Evolutionary conservation across 2,888 invertebrate genomes (phyloP), one percentile per base, ranked within the genome.

Genomic region (Torymus auratus): DNA sequence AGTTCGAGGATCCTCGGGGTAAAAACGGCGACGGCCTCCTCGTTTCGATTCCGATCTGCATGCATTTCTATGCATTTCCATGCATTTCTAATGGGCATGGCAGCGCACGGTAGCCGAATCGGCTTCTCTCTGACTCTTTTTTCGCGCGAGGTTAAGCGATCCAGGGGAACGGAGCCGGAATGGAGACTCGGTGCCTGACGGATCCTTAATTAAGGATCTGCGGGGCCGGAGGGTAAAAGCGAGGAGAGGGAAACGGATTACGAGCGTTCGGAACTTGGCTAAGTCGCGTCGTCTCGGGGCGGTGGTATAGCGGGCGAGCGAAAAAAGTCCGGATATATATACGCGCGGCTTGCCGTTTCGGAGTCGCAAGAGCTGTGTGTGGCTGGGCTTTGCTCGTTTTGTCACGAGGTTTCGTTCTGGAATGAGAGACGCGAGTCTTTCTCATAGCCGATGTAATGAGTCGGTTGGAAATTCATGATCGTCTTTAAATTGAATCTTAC

Each of bases 201-300:
- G 86, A 85, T 87, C 85, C 85, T 88, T 88, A 88, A 88, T 88
- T 88, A 88, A 87, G 85, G 86, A 86, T 85, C 86, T 60, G 71
- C 72, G 61, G 60, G 53, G 65, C 41, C 7, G 7, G 64, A 56
- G 69, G 62, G 55, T 69, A 55, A 53, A 65, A 73, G 79, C 11
- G 14, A 50, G 52, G 13, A 15, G 61, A 17, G 20, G 17, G 52
- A 65, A 80, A 76, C 52, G 75, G 71, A 80, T 80, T 76, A 80
- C 75, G 76, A 76, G 15, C 53, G 23, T 71, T 71, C 71, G 70
- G 77, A 61, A 76, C 28, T 70, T 70, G 20, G 67, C 68, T 68
- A 72, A 80, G 56, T 79, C 73, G 15, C 60, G 20, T 52, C 65
- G 53, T 74, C 65, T 78, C 50, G 20, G 14, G 17, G 50, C 41